A percentile compares a stretch with the other conserved stretches of the same genome.
phyloP scores from a whole-genome alignment of 2,113 vertebrate species.

The Brachyistius frenatus region DNA sequence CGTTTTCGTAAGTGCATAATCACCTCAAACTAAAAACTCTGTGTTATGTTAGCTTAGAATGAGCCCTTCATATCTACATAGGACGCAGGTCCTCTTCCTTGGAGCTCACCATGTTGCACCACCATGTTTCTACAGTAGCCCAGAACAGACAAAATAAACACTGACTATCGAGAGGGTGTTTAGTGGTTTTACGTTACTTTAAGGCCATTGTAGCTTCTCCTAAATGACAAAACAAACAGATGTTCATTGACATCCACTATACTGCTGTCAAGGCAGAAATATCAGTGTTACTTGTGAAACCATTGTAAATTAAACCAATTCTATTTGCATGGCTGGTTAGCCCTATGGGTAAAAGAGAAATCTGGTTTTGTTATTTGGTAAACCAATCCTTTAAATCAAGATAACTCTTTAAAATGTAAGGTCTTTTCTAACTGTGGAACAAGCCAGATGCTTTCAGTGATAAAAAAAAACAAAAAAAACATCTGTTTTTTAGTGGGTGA shows the following conservation, averaged over 20 bases:
- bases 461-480: slow-evolving; percentile 27
- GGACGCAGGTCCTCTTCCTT: too few species aligned
- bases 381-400: background rate
- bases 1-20: too few species aligned
- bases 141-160: too few species aligned
- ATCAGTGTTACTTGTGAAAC: background rate
- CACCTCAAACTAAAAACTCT: too few species aligned
- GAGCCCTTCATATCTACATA: too few species aligned
- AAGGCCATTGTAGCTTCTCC: too few species aligned
- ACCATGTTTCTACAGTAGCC: too few species aligned
- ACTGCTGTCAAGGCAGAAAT: too few species aligned
- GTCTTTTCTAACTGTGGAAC: background rate
- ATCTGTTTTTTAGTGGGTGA: slow-evolving; percentile 43
- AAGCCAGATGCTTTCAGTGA: slow-evolving; percentile 19
- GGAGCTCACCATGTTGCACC: too few species aligned
- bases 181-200: too few species aligned
- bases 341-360: background rate
- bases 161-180: too few species aligned
- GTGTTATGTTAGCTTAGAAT: too few species aligned
- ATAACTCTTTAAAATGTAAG: slow-evolving; percentile 11
- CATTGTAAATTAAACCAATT: background rate
- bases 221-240: background rate
- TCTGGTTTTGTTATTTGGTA: background rate
- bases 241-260: background rate
- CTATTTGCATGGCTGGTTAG: background rate